Conservation (phyloP, 2,888 invertebrate species). For the Cyclophora punctaria region DNA sequence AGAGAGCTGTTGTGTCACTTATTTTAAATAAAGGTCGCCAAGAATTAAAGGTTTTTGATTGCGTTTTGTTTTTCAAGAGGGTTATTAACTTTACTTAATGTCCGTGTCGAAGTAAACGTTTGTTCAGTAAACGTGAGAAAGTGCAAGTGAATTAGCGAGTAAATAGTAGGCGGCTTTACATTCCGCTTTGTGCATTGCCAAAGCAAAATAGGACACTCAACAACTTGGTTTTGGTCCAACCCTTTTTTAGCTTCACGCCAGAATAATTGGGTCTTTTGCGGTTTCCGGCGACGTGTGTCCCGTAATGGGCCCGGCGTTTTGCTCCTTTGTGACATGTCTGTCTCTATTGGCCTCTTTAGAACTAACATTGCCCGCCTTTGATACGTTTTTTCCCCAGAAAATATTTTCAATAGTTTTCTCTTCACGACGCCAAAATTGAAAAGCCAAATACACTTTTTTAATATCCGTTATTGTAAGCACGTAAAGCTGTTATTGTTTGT, state of each 20-base stretch:
- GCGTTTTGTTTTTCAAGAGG: too few species aligned
- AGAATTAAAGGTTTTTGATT: too few species aligned
- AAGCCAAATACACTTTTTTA: too few species aligned
- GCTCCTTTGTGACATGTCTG: slow-evolving; percentile 44
- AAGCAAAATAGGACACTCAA: slow-evolving; percentile 43
- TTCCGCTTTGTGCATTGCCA: slow-evolving; percentile 26
- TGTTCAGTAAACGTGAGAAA: slow-evolving; percentile 4
- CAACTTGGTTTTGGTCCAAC: slow-evolving; percentile 49
- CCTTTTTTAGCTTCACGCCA: slow-evolving; percentile 57
- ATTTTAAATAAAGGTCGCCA: too few species aligned
- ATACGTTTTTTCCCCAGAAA: slow-evolving; percentile 26
- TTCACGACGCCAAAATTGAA: background rate
- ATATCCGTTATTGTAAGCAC: too few species aligned
- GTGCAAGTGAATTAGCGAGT: slow-evolving; percentile 5
- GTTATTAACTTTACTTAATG: too few species aligned
- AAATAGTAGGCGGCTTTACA: slow-evolving; percentile 15
- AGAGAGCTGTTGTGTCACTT: too few species aligned
- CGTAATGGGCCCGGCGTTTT: slow-evolving; percentile 55
- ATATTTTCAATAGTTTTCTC: slow-evolving; percentile 19
- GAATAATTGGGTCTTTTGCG: slow-evolving; percentile 67
- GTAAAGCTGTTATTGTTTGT: background rate
- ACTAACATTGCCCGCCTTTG: slow-evolving; percentile 28
- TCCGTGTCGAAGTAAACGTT: background rate
- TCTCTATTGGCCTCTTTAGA: slow-evolving; percentile 41
- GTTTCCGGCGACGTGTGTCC: slow-evolving; percentile 53